Evolutionary conservation across 2,888 invertebrate genomes (phyloP).

Genomic region (Andrena camellia): DNA sequence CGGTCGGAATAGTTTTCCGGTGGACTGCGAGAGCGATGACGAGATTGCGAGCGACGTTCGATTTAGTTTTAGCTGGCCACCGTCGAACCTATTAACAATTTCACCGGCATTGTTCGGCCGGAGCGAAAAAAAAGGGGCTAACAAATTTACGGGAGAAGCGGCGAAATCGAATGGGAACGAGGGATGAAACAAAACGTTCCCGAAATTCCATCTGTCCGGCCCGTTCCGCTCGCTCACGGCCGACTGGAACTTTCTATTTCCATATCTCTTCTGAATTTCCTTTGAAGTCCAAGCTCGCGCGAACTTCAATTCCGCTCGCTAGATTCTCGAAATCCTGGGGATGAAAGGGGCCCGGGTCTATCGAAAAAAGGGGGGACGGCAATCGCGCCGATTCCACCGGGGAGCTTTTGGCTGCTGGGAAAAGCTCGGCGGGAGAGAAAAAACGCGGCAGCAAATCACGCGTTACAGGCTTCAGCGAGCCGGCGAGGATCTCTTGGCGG

Average conservation of each 20-base stretch:
- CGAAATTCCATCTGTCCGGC: slow-evolving; percentile 44
- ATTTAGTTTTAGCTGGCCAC: slow-evolving; percentile 38
- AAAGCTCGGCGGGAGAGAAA: slow-evolving; percentile 8
- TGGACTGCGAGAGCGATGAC: neutral
- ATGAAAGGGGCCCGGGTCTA: neutral
- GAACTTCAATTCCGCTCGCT: slow-evolving; percentile 9
- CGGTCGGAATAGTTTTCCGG: slow-evolving; percentile 22
- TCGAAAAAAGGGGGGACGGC: neutral
- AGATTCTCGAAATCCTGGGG: neutral
- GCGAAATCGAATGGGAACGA: slow-evolving; percentile 20
- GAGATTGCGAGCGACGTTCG: slow-evolving; percentile 33
- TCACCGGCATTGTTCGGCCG: slow-evolving; percentile 33
- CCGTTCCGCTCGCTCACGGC: neutral
- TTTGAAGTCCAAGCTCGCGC: slow-evolving; percentile 42
- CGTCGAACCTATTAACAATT: slow-evolving; percentile 50
- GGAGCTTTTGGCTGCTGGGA: neutral
- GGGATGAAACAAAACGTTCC: slow-evolving; percentile 32
- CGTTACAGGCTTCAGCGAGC: slow-evolving; percentile 53
- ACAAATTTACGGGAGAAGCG: slow-evolving; percentile 30
- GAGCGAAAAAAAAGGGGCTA: neutral
- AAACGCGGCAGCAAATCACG: slow-evolving; percentile 57
- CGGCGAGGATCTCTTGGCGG: slow-evolving; percentile 44
- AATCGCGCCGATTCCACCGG: neutral
- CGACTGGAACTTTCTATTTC: slow-evolving; percentile 48
- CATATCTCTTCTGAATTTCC: slow-evolving; percentile 39